Conservation (phyloP, 2,797 vertebrate species). For the Oryzias sinensis region DNA sequence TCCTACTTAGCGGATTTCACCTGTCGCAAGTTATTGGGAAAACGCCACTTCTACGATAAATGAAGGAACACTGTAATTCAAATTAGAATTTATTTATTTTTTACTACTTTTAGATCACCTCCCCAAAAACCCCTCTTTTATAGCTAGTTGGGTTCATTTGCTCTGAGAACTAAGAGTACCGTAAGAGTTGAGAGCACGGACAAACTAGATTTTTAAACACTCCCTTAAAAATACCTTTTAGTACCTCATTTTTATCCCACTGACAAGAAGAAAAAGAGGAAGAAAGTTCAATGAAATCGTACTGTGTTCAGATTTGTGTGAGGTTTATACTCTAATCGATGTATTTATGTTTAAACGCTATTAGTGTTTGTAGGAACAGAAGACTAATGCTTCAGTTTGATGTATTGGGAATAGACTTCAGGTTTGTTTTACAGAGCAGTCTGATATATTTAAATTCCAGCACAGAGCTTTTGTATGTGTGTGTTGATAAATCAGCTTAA, state of each 20-base stretch:
- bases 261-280: conserved; percentile 6
- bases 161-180: conserved; percentile 23
- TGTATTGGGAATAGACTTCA: neutral
- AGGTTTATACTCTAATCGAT: conserved; percentile 9
- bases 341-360: conserved; percentile 13
- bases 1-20: too few relatives aligned
- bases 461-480: conserved; percentile 28
- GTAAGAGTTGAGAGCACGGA: conserved; percentile 13
- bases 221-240: conserved; percentile 37
- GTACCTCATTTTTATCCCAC: conserved; percentile 40
- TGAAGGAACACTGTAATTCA: too few relatives aligned
- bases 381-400: conserved; percentile 15
- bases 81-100: too few relatives aligned
- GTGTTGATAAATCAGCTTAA: conserved; percentile 31
- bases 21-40: too few relatives aligned
- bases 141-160: conserved; percentile 30
- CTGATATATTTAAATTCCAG: conserved; percentile 30
- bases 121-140: too few relatives aligned
- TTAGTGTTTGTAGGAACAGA: conserved; percentile 18
- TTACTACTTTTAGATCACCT: too few relatives aligned
- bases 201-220: too few relatives aligned
- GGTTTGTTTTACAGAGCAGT: too few relatives aligned
- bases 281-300: conserved; percentile 26
- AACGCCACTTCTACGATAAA: too few relatives aligned
- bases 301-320: conserved; percentile 26